Evolutionary conservation across 2,797 vertebrate species (phyloP), one percentile per base, ranked within the genome.

Genomic region (Platalea minor): DNA sequence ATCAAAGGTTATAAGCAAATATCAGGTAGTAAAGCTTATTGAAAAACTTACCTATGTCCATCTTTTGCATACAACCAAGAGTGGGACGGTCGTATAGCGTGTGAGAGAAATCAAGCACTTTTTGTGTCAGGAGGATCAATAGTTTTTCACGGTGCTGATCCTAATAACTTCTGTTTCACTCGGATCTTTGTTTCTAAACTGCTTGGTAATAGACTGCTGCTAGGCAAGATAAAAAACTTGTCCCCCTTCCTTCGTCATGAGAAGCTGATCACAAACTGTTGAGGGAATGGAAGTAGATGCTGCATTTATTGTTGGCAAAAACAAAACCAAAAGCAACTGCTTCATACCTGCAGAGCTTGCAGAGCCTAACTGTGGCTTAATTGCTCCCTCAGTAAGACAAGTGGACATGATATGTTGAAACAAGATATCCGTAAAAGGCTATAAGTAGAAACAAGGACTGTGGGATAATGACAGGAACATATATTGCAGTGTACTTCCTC

Each of bases 71-170:
- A 29, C 13, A 65, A 11, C 24, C 24, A 20, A 16, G 11, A 53
- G n/a, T 24, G 43, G 35, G 53, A 10, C 7, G 6, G 72, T 31
- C 0, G 1, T 18, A 19, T 3, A 2, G 18, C 5, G 7, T 16
- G 18, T 46, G 69, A 45, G 33, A 81, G 29, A 76, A 61, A 41
- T 31, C 9, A 67, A 45, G 41, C 8, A 13, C 12, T 45, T 57
- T n/a, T 57, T n/a, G 3, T 41, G n/a, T 17, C 23, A 31, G 48
- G 16, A 60, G 14, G 48, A 43, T 29, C 74, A 39, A 11, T 8
- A 41, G 35, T 28, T 64, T 80, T 56, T 59, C 25, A 17, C 5
- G 9, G 65, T 37, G 48, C 69, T 50, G 56, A 69, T 39, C 13
- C 54, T 51, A 20, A 14, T 10, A 39, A 33, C 50, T 61, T 56